These are phyloP conservation scores for Talpa occidentalis DNA, from an alignment of 2,113 vertebrate species.

Conservation along the genomic window DNA sequence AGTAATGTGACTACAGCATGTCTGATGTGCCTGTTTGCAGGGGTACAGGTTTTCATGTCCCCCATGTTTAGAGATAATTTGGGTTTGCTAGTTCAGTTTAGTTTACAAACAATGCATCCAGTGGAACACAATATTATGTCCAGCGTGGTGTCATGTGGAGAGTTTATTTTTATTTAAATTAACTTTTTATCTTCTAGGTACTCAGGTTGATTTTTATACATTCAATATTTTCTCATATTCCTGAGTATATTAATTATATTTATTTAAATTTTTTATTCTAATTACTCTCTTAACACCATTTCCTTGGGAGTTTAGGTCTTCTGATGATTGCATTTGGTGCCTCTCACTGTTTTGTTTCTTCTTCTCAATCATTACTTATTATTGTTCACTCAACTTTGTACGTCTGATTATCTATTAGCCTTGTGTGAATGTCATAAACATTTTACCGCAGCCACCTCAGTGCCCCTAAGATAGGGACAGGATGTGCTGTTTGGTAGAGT, in stretches of 20 bases:
- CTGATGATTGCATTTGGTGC: background rate
- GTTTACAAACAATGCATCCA: background rate
- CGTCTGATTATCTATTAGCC: background rate
- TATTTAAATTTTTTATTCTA: background rate
- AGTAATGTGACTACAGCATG: background rate
- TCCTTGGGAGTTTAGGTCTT: background rate
- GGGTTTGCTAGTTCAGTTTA: background rate
- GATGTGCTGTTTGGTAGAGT: background rate
- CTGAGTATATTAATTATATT: background rate
- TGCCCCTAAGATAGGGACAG: background rate
- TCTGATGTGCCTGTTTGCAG: background rate
- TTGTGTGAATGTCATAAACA: background rate
- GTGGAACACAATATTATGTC: conserved; percentile 20
- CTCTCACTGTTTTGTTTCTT: background rate
- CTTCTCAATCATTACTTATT: background rate
- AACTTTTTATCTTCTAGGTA: background rate
- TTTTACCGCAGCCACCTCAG: background rate
- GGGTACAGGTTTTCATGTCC: background rate
- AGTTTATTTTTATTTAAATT: background rate
- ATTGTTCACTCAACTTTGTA: background rate
- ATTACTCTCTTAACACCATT: background rate
- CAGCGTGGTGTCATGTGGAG: background rate
- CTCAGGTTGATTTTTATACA: background rate
- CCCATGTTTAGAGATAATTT: background rate
- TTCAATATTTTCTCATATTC: background rate